Conservation (phyloP, 1,140 invertebrate genomes). For the Phthorimaea operculella region DNA sequence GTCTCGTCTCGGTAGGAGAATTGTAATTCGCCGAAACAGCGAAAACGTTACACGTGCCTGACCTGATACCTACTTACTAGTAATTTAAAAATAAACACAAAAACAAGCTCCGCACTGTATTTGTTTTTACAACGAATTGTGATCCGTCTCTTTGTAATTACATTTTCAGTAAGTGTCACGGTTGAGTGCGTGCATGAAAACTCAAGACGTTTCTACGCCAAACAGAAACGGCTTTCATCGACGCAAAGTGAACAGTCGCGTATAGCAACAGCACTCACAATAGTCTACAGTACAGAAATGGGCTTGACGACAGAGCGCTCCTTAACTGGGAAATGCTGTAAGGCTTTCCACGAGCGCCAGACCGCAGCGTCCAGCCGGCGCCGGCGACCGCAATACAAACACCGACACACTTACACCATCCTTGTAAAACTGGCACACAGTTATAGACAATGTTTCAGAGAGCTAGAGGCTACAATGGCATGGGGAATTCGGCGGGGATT, state of each 20-base stretch:
- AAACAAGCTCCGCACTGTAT: no score
- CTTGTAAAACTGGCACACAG: neutral
- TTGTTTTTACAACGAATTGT: no score
- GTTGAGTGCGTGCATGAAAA: no score
- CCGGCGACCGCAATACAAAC: conserved; percentile 15
- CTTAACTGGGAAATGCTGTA: conserved; percentile 5
- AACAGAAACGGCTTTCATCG: no score
- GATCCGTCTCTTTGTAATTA: no score
- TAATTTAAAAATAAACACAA: no score
- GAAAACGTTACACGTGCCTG: conserved; percentile 3
- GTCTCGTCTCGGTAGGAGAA: neutral
- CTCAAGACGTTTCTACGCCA: no score
- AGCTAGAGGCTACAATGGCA: neutral
- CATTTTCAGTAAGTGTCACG: no score
- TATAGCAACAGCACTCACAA: no score
- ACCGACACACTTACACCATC: conserved; percentile 1
- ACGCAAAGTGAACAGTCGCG: no score
- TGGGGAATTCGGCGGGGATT: neutral
- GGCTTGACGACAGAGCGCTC: neutral
- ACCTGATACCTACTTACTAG: neutral
- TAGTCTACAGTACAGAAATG: no score
- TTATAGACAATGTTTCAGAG: neutral
- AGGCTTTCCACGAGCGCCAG: conserved; percentile 22
- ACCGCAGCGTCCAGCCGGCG: conserved; percentile 27
- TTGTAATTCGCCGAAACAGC: neutral